Evolutionary conservation across 1,140 invertebrate genomes (phyloP), one percentile per base, ranked within the genome.

Genomic region (Cecropterus lyciades): DNA sequence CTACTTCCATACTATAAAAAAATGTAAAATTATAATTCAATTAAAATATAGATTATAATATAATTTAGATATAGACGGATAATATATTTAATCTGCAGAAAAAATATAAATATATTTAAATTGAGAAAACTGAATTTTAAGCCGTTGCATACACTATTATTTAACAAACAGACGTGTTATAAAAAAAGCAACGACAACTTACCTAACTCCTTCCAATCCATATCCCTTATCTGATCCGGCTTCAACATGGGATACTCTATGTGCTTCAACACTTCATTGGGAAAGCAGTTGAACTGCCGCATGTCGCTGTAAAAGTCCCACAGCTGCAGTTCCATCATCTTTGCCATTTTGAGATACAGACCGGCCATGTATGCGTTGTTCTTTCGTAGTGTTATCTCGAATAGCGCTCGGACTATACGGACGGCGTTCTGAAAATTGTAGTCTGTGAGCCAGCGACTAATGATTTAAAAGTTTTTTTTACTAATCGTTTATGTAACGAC

Each of bases 291-390:
- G 87, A 99, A 99, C 90, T 99, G 98, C 7, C 96, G 91, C 77
- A 99, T 91, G 0, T 98, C 97, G 70, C 95, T 96, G 79, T 98
- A 95, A 80, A 95, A 96, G 70, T 96, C 94, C 99, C 99, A 99
- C 48, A 97, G 94, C 82, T 97, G 96, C 0, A 95, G 93, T 84
- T 99, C 97, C 67, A 99, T 93, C 95, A 98, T 97, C 93, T 98
- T 98, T 8, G 97, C 95, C 72, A 99, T 93, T 59, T 94, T 94
- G 3, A 98, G 92, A 67, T 99, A 95, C 24, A 97, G 90, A 0
- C 94, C 95, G 0, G 98, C 95, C 93, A 99, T 95, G 46, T 98
- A 93, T 0, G 98, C 95, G 93, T 98, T 98, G 73, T 98, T 98
- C 77, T 96, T 96, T 42, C 97, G 94, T 6, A 99, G 87, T 4